Conservation (phyloP, 2,797 vertebrate genomes). For the Malacoraja senta region DNA sequence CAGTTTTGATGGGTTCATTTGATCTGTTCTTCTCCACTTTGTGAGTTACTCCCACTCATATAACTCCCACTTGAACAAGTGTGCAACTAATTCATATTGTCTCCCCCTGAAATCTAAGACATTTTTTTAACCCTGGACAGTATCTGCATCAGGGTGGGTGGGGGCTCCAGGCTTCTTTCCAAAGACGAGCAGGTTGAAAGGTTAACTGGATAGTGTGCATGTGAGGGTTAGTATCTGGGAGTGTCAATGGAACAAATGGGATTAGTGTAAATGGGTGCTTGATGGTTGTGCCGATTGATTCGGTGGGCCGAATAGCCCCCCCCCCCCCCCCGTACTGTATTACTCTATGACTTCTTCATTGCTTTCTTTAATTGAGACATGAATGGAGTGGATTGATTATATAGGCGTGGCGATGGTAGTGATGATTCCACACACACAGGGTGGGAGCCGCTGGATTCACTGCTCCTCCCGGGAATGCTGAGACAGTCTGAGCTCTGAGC, state of each 20-base stretch:
- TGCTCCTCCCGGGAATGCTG: conserved; percentile 50
- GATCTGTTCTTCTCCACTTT: background rate
- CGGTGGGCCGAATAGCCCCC: too few relatives aligned
- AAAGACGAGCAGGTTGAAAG: background rate
- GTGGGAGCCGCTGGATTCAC: conserved; percentile 39
- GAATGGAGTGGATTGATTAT: conserved; percentile 48
- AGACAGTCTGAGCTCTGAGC: conserved; percentile 43
- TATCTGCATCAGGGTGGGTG: background rate
- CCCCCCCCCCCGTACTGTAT: too few relatives aligned
- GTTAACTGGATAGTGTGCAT: too few relatives aligned
- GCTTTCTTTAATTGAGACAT: conserved; percentile 56
- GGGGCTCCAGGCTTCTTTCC: background rate
- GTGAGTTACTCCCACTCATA: background rate
- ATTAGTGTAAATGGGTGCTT: too few relatives aligned
- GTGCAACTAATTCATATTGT: background rate
- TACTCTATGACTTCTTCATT: conserved; percentile 29
- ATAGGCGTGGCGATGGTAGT: conserved; percentile 48
- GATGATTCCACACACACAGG: conserved; percentile 48
- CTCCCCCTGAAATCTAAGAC: background rate
- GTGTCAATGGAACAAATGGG: too few relatives aligned
- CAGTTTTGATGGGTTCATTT: background rate
- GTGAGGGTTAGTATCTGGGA: too few relatives aligned
- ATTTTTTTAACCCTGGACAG: background rate
- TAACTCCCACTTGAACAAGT: background rate
- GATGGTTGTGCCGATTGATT: too few relatives aligned